A percentile compares a stretch with the other conserved stretches of the same genome.
Conservation (phyloP, 2,888 invertebrate genomes). For the Pseudanteris insignis region DNA sequence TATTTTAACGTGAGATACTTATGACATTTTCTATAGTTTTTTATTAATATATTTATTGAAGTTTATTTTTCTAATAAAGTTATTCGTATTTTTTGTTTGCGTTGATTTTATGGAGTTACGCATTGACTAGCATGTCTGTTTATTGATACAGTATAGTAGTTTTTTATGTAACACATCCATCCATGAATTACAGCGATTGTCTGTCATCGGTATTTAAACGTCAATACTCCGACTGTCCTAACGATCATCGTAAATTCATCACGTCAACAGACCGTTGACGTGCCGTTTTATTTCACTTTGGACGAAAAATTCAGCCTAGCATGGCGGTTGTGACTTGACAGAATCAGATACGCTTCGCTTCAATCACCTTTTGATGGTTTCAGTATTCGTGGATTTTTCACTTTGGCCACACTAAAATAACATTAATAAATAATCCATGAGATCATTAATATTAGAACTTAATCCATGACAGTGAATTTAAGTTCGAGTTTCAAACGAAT, state of each 20-base stretch:
- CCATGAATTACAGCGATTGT: slow-evolving; percentile 31
- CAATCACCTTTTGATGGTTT: slow-evolving; percentile 27
- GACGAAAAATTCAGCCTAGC: slow-evolving; percentile 32
- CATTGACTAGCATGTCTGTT: no score
- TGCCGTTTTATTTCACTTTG: slow-evolving; percentile 41
- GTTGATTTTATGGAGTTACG: background rate
- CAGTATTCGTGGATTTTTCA: background rate
- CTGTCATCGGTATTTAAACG: slow-evolving; percentile 43
- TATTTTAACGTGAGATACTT: no score
- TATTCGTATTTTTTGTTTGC: background rate
- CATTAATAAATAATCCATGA: no score
- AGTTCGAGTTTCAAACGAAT: no score
- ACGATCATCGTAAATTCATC: slow-evolving; percentile 45
- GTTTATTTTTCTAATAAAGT: no score
- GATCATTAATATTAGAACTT: no score
- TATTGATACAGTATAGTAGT: slow-evolving; percentile 33
- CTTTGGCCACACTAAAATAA: no score
- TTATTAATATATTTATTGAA: no score
- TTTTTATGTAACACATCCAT: slow-evolving; percentile 20
- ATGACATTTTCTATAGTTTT: no score
- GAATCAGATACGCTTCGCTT: slow-evolving; percentile 23
- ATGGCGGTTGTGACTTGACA: slow-evolving; percentile 20
- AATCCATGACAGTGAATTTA: no score
- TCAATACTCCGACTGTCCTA: slow-evolving; percentile 42
- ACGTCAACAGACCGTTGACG: slow-evolving; percentile 34